Evolutionary conservation across 2,888 invertebrate species (phyloP).

Genomic region (Koerneria pararmatus): DNA sequence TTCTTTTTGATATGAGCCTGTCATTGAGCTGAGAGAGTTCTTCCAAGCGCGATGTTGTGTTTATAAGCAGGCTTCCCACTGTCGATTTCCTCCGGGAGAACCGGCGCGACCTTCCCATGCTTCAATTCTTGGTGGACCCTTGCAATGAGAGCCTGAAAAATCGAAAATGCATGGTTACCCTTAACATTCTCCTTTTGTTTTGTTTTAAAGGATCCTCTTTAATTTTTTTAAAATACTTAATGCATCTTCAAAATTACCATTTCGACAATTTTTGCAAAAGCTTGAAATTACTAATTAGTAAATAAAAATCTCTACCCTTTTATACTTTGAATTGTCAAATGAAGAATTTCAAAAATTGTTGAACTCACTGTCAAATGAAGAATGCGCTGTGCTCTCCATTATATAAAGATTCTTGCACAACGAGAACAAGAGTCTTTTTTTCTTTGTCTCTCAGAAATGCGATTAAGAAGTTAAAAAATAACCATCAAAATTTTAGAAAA

Average conservation of each 20-base stretch:
- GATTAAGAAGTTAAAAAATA: too few species aligned
- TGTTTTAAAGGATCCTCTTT: constrained; percentile 6
- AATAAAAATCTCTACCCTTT: constrained; percentile 25
- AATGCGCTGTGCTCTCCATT: too few species aligned
- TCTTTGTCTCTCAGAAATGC: too few species aligned
- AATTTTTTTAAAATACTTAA: too few species aligned
- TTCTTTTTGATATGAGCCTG: background rate
- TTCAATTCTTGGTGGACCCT: constrained; percentile 20
- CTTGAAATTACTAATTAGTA: background rate
- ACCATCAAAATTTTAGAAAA: too few species aligned
- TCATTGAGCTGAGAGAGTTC: constrained; percentile 24
- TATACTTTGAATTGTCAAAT: background rate
- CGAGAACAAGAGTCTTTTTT: too few species aligned
- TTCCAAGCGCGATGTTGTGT: constrained; percentile 33
- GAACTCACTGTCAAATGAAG: too few species aligned
- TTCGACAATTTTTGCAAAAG: background rate
- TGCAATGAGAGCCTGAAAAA: constrained; percentile 17
- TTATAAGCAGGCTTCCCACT: constrained; percentile 17
- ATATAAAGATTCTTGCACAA: too few species aligned
- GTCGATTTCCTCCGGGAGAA: constrained; percentile 11
- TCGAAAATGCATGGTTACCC: too few species aligned
- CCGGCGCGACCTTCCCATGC: constrained; percentile 16
- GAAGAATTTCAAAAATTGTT: too few species aligned
- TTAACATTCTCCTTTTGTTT: constrained; percentile 1
- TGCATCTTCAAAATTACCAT: background rate